Conservation (phyloP, 1,140 invertebrate species). For the Cotesia chilonis region DNA sequence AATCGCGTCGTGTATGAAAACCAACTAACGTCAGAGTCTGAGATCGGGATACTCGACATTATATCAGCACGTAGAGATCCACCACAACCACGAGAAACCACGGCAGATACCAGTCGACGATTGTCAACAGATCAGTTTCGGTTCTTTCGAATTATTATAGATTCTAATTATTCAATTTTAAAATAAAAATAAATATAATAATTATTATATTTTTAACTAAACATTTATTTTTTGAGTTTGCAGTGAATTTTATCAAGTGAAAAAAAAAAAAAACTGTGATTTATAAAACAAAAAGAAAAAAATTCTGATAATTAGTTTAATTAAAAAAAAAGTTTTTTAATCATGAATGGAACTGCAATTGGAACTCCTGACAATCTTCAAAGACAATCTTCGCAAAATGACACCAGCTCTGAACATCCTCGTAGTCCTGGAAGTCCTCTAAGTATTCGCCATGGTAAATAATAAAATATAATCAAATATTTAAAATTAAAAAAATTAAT, state of each 20-base stretch:
- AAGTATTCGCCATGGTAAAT: constrained; percentile 61
- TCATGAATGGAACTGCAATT: constrained; percentile 60
- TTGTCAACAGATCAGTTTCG: constrained; percentile 47
- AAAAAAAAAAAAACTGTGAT: too few relatives aligned
- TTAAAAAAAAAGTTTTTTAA: constrained; percentile 21
- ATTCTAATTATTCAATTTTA: not conserved
- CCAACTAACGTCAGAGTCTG: constrained; percentile 24
- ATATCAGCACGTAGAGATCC: constrained; percentile 38
- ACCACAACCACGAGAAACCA: constrained; percentile 1
- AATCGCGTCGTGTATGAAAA: constrained; percentile 49
- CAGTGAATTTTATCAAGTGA: too few relatives aligned
- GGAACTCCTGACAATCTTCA: constrained; percentile 56
- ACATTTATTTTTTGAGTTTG: not conserved
- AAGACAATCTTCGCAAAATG: constrained; percentile 57
- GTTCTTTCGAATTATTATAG: not conserved
- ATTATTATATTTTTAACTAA: not conserved
- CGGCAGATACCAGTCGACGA: constrained; percentile 42
- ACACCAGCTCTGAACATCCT: constrained; percentile 56
- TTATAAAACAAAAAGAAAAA: too few relatives aligned
- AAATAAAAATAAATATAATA: not conserved
- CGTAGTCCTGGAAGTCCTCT: constrained; percentile 60
- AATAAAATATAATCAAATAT: not conserved
- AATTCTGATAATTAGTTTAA: not conserved
- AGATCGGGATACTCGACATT: constrained; percentile 48
- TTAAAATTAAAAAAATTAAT: not conserved